Evolutionary conservation across 2,888 invertebrate species (phyloP).

Genomic region (Brachypalpus laphriformis): DNA sequence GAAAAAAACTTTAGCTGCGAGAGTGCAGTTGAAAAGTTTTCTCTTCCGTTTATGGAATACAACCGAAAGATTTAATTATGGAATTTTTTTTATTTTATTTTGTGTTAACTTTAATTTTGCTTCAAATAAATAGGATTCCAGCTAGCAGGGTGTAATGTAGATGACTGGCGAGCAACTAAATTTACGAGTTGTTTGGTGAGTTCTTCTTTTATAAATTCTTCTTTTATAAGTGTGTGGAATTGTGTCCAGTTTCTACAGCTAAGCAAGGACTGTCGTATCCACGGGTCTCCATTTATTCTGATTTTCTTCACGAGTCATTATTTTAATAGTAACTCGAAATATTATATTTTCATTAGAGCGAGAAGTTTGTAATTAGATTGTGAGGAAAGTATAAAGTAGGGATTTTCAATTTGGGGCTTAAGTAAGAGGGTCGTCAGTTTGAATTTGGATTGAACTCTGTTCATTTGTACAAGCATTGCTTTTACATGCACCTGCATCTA

Average conservation of each 20-base stretch:
- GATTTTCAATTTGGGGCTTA: slow-evolving; percentile 13
- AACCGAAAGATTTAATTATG: slow-evolving; percentile 53
- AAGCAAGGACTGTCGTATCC: slow-evolving; percentile 18
- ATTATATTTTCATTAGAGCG: slow-evolving; percentile 40
- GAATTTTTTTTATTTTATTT: slow-evolving; percentile 19
- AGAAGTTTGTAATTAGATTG: slow-evolving; percentile 42
- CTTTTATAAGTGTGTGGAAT: slow-evolving; percentile 21
- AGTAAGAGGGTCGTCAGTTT: slow-evolving; percentile 24
- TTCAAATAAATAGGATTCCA: slow-evolving; percentile 29
- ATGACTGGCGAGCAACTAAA: slow-evolving; percentile 9
- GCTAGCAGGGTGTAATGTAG: neutral
- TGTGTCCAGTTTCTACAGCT: slow-evolving; percentile 9
- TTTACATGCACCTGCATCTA: too few relatives aligned
- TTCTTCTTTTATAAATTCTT: slow-evolving; percentile 16
- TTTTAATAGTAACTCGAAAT: slow-evolving; percentile 47
- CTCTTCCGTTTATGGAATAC: slow-evolving; percentile 37
- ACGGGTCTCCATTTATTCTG: slow-evolving; percentile 1
- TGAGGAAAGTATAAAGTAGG: neutral
- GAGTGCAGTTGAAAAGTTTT: slow-evolving; percentile 42
- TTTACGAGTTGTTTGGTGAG: slow-evolving; percentile 8
- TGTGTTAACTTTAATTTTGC: slow-evolving; percentile 50
- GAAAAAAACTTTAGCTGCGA: neutral
- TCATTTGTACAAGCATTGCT: too few relatives aligned
- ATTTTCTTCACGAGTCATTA: slow-evolving; percentile 45
- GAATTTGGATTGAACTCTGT: too few relatives aligned